Evolutionary conservation across 1,140 invertebrate genomes (phyloP).

Genomic region (Drosophila insularis): DNA sequence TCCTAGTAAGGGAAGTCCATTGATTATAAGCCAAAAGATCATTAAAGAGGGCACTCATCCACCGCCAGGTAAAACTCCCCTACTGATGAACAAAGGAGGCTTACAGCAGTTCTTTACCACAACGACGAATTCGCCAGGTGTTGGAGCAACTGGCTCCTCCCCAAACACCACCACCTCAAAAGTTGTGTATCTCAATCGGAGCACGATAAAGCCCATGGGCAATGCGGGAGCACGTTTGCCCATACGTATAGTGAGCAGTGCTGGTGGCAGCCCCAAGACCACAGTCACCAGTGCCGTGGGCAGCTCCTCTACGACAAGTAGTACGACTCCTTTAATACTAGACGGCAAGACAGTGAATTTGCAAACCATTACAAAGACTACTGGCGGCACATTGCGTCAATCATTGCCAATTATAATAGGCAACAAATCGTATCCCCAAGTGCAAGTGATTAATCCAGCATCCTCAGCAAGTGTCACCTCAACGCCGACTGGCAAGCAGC

Average conservation of each 20-base stretch:
- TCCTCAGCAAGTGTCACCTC: slow-evolving; percentile 1
- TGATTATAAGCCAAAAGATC: slow-evolving; percentile 77
- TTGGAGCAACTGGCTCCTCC: not conserved
- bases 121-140: not conserved
- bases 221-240: slow-evolving; percentile 34
- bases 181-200: slow-evolving; percentile 75
- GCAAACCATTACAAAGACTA: slow-evolving; percentile 37
- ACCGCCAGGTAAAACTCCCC: slow-evolving; percentile 36
- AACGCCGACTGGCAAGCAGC: slow-evolving; percentile 43
- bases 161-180: slow-evolving; percentile 54
- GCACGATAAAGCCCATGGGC: slow-evolving; percentile 65
- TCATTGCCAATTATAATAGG: slow-evolving; percentile 28
- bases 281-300: slow-evolving; percentile 9
- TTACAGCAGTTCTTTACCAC: slow-evolving; percentile 60
- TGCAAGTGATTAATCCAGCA: slow-evolving; percentile 56
- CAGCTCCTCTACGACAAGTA: slow-evolving; percentile 16
- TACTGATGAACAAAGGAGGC: slow-evolving; percentile 66
- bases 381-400: slow-evolving; percentile 39
- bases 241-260: slow-evolving; percentile 62
- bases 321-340: slow-evolving; percentile 34
- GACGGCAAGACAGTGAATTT: slow-evolving; percentile 54
- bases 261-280: slow-evolving; percentile 46
- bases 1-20: slow-evolving; percentile 37
- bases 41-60: slow-evolving; percentile 65
- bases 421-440: slow-evolving; percentile 52